Evolutionary conservation across 2,113 vertebrate genomes (phyloP).

Genomic region (Entelurus aequoreus): DNA sequence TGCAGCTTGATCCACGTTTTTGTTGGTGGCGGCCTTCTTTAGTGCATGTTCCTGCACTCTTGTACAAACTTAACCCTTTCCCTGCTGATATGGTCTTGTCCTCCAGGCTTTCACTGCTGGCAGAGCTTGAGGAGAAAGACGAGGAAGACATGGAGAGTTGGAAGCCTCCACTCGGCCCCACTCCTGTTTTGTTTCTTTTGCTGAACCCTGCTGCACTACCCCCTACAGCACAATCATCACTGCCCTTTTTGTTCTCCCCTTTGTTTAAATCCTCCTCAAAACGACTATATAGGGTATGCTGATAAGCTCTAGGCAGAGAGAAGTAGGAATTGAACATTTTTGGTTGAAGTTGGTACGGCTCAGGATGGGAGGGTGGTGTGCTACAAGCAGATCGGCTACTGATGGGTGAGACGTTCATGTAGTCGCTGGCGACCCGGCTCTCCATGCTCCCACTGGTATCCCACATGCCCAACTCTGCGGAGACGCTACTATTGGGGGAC

Average conservation of each 20-base stretch:
- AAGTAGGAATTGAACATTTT: slow-evolving; percentile 74
- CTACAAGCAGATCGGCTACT: slow-evolving; percentile 69
- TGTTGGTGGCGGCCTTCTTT: slow-evolving; percentile 65
- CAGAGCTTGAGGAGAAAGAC: slow-evolving; percentile 78
- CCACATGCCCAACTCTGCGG: slow-evolving; percentile 69
- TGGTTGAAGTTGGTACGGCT: slow-evolving; percentile 65
- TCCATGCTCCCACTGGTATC: slow-evolving; percentile 64
- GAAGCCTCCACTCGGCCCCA: slow-evolving; percentile 46
- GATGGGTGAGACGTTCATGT: slow-evolving; percentile 78
- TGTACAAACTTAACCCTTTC: slow-evolving; percentile 56
- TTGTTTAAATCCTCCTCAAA: slow-evolving; percentile 70
- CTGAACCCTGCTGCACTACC: slow-evolving; percentile 55
- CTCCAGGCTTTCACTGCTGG: slow-evolving; percentile 81
- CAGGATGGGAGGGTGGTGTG: slow-evolving; percentile 67
- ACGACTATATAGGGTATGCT: slow-evolving; percentile 65
- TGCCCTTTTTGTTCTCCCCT: slow-evolving; percentile 57
- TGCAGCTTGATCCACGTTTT: slow-evolving; percentile 56
- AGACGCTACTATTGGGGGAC: slow-evolving; percentile 74
- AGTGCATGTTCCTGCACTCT: slow-evolving; percentile 51
- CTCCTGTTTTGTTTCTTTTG: slow-evolving; percentile 62
- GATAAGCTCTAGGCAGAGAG: slow-evolving; percentile 73
- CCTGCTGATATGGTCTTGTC: slow-evolving; percentile 66
- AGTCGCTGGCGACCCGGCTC: slow-evolving; percentile 66
- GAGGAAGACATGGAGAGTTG: slow-evolving; percentile 75
- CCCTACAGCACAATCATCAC: slow-evolving; percentile 38